These are phyloP conservation scores for Zaprionus taronus DNA, from an alignment of 1,140 invertebrate genomes.

Conservation along the genomic window DNA sequence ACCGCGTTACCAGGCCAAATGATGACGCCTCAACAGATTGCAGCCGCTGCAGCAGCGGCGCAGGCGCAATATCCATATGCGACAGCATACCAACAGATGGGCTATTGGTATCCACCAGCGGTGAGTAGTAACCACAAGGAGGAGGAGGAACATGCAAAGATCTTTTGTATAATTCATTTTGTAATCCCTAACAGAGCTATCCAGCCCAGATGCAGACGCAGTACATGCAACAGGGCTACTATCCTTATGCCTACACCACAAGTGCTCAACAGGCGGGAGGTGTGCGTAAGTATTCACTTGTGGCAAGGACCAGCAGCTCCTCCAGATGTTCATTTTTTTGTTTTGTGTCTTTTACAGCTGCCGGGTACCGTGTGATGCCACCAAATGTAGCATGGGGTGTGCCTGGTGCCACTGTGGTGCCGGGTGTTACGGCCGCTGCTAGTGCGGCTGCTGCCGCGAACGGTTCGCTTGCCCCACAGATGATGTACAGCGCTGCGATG, in stretches of 20 bases:
- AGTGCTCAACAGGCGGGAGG: conserved; percentile 84
- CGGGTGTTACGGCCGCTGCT: conserved; percentile 85
- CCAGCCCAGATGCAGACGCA: conserved; percentile 87
- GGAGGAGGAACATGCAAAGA: not conserved
- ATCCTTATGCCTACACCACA: conserved; percentile 85
- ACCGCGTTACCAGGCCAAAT: conserved; percentile 77
- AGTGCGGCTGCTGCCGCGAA: conserved; percentile 85
- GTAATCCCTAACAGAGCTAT: conserved; percentile 69
- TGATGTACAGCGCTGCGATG: conserved; percentile 91
- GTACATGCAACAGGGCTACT: conserved; percentile 88
- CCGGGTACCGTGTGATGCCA: conserved; percentile 85
- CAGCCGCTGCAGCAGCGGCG: conserved; percentile 79
- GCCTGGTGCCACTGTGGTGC: conserved; percentile 85
- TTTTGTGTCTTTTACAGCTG: conserved; percentile 58
- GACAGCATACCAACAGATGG: conserved; percentile 89
- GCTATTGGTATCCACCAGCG: conserved; percentile 90
- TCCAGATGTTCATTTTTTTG: not conserved
- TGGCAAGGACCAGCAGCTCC: too few relatives aligned
- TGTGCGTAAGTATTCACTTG: conserved; percentile 55
- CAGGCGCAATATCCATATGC: conserved; percentile 87
- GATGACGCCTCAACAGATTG: conserved; percentile 74
- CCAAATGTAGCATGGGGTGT: conserved; percentile 86
- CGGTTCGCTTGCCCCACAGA: conserved; percentile 86
- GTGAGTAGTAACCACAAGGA: conserved; percentile 55
- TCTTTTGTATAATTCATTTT: conserved; percentile 1